Evolutionary conservation across 92 coral and sea anemone genomes (phyloP), one percentile per base, ranked within the genome.

Genomic region (Zoanthus solanderi): DNA sequence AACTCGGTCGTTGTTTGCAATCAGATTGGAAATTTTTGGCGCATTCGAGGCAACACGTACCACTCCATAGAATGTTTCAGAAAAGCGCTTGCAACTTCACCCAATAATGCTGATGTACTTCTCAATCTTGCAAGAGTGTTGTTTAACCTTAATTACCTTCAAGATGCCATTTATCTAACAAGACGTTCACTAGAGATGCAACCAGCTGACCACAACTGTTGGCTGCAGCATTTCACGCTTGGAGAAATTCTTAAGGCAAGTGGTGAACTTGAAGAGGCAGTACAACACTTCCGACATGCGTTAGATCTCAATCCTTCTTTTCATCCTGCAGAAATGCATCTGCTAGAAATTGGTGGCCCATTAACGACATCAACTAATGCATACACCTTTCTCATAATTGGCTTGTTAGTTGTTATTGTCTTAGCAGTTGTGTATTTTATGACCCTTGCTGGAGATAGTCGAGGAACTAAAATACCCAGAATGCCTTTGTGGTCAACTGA

Each of bases 51-150:
- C 32, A 95, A 94, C 87, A 94, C 99, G 2, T 97, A 94, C 78
- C 99, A 95, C 83, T 94, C 99, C 18, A 97, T 97, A 48, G 99
- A 97, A 84, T 97, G 99, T 87, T 97, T 97, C 92, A 91, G 99
- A 92, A 93, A 93, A 86, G 99, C 96, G 0, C 84, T 97, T 23
- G 87, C 89, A 66, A 83, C 52, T 71, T 93, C 98, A 61, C 99
- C 99, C 31, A 97, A 97, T 84, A 96, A 97, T 79, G 99, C 99
- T 1, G 99, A 97, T 72, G 96, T 96, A 53, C 94, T 97, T 67
- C 92, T 97, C 17, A 97, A 97, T 89, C 98, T 97, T 57, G 99
- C 98, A 18, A 92, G 95, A 83, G 99, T 97, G 7, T 72, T 97
- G 54, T 97, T 92, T 76, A 97, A 97, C 80, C 89, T 97, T 71